A percentile compares a stretch with the other conserved stretches of the same genome.
phyloP scores from a whole-genome alignment of 2,888 invertebrate species.

The Schizotus pectinicornis region DNA sequence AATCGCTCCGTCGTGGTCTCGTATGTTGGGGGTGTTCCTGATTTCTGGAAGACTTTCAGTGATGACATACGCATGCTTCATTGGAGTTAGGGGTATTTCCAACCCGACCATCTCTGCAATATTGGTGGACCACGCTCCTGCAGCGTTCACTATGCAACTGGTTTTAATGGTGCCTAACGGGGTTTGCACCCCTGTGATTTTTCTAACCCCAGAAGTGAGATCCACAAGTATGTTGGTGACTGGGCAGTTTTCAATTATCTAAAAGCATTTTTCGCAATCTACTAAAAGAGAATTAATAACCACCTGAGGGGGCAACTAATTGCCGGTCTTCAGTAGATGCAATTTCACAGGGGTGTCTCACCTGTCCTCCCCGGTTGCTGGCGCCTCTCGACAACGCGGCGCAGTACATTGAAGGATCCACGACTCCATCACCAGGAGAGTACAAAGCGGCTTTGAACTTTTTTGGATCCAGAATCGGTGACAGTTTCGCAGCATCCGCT shows the following conservation, averaged over 20 bases:
- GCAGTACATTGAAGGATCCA: constrained; percentile 84
- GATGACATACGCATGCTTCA: constrained; percentile 89
- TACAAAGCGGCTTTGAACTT: constrained; percentile 78
- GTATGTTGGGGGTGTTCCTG: constrained; percentile 77
- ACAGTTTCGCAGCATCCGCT: constrained; percentile 74
- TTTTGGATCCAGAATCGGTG: constrained; percentile 76
- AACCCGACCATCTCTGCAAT: constrained; percentile 72
- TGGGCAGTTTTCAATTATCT: constrained; percentile 79
- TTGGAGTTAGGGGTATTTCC: constrained; percentile 77
- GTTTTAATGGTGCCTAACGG: constrained; percentile 77
- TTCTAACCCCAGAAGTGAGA: constrained; percentile 68
- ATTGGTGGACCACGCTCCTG: constrained; percentile 83
- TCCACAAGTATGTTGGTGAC: constrained; percentile 72
- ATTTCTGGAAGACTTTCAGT: constrained; percentile 80
- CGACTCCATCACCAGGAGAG: constrained; percentile 79
- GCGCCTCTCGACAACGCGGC: constrained; percentile 75
- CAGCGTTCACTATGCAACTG: constrained; percentile 78
- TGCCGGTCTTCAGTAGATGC: constrained; percentile 1
- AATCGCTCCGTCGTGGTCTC: constrained; percentile 84
- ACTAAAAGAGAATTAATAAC: too few relatives aligned
- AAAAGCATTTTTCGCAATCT: constrained; percentile 25
- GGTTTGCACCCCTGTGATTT: constrained; percentile 79
- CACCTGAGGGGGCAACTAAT: too few relatives aligned
- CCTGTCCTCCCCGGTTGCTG: constrained; percentile 72
- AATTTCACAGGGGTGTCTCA: constrained; percentile 48